Conservation (phyloP, 2,888 invertebrate species). For the Pyrochroa serraticornis region DNA sequence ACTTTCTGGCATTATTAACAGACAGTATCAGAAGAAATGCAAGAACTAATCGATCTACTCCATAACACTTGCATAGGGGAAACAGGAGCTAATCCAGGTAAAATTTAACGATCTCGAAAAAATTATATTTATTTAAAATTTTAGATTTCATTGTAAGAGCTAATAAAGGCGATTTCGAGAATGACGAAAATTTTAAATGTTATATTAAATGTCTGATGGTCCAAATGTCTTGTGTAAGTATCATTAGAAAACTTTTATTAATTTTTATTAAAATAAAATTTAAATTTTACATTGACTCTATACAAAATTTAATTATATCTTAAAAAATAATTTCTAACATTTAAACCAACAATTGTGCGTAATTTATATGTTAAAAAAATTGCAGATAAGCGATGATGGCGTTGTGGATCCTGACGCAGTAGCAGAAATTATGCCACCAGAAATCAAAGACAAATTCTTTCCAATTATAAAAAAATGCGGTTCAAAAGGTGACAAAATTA, state of each 20-base stretch:
- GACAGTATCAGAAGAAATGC: constrained; percentile 37
- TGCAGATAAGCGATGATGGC: constrained; percentile 52
- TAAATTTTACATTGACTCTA: background rate
- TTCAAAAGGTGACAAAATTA: constrained; percentile 35
- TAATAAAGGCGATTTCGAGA: background rate
- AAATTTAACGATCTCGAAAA: background rate
- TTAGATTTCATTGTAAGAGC: background rate
- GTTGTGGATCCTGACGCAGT: constrained; percentile 50
- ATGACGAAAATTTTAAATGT: constrained; percentile 38
- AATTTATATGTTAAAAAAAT: background rate
- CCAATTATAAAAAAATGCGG: constrained; percentile 44
- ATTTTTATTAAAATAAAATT: too few relatives aligned
- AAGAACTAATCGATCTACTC: constrained; percentile 50
- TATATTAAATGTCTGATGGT: constrained; percentile 52
- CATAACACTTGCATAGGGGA: constrained; percentile 51
- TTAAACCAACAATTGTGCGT: background rate
- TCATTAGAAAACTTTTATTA: too few relatives aligned
- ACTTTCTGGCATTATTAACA: background rate
- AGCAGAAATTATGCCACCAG: constrained; percentile 48
- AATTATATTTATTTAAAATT: background rate
- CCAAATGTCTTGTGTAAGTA: constrained; percentile 50
- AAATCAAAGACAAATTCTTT: constrained; percentile 36
- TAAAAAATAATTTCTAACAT: too few relatives aligned
- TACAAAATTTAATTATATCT: too few relatives aligned
- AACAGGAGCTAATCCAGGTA: constrained; percentile 52